phyloP scores from a whole-genome alignment of 37 sponge, comb jelly and placozoan species.

The Geodia barretti region DNA sequence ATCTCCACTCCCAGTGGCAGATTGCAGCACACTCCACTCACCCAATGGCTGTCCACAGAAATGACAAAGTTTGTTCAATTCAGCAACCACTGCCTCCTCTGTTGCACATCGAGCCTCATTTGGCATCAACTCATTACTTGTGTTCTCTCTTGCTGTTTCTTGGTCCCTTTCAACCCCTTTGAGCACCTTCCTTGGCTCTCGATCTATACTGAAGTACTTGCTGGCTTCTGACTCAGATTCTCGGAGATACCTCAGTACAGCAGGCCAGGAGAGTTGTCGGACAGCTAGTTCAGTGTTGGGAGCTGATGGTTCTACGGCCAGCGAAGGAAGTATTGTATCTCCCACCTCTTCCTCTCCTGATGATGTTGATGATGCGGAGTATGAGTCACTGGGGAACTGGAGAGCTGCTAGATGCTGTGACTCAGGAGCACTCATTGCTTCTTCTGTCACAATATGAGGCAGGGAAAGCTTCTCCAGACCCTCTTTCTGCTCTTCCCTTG shows the following conservation, averaged over 20 bases:
- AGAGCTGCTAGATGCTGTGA: not conserved
- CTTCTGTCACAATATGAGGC: not conserved
- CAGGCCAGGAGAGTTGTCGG: constrained; percentile 31
- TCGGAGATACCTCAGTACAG: constrained; percentile 49
- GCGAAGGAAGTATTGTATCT: not conserved
- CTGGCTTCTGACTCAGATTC: constrained; percentile 52
- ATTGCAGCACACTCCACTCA: constrained; percentile 6
- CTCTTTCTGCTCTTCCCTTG: not conserved
- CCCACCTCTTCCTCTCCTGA: constrained; percentile 21
- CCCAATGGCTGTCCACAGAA: constrained; percentile 33
- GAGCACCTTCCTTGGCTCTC: not conserved
- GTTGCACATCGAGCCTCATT: no score
- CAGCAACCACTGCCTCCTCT: not conserved
- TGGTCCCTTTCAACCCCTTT: not conserved
- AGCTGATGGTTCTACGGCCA: not conserved
- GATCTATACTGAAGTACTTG: constrained; percentile 38
- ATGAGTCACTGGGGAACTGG: not conserved
- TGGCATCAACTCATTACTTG: not conserved
- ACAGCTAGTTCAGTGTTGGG: not conserved
- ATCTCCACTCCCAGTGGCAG: not conserved
- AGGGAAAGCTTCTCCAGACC: not conserved
- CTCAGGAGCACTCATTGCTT: no score
- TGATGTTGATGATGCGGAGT: not conserved
- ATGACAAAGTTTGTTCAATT: constrained; percentile 5
- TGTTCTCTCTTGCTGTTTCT: not conserved